These are phyloP conservation scores for Heliornis fulica DNA, from an alignment of 2,113 vertebrate genomes.

Conservation along the genomic window DNA sequence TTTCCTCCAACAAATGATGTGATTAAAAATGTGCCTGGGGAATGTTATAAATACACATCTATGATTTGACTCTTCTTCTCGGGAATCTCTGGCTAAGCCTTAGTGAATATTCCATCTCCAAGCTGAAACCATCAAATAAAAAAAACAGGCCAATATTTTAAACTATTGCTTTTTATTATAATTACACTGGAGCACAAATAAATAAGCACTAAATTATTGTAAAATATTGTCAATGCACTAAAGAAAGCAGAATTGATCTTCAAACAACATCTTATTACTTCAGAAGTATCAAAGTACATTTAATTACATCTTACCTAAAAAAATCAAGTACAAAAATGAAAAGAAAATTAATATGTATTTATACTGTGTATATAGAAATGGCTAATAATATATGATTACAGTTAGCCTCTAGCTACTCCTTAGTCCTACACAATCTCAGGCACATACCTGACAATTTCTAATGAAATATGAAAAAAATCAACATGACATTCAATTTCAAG, in stretches of 20 bases:
- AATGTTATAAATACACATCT: neutral
- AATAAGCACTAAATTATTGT: conserved; percentile 83
- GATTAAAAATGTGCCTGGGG: neutral
- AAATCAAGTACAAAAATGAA: conserved; percentile 86
- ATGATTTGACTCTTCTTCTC: neutral
- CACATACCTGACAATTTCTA: conserved; percentile 79
- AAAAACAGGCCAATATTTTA: conserved; percentile 71
- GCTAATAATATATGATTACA: conserved; percentile 78
- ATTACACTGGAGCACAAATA: conserved; percentile 85
- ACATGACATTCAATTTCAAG: conserved; percentile 80
- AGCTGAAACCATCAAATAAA: neutral
- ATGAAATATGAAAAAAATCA: conserved; percentile 75
- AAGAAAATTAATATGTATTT: conserved; percentile 78
- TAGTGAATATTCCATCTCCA: neutral
- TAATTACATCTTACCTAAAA: conserved; percentile 84
- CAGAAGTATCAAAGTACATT: conserved; percentile 86
- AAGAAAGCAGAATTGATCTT: conserved; percentile 78
- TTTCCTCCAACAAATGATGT: neutral
- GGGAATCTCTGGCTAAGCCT: neutral
- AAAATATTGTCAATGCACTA: conserved; percentile 84
- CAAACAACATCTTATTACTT: conserved; percentile 82
- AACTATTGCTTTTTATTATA: conserved; percentile 88
- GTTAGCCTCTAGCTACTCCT: conserved; percentile 78
- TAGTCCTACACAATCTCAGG: conserved; percentile 79
- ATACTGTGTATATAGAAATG: conserved; percentile 80